Conservation (phyloP, 2,113 vertebrate genomes). For the Phocoena sinus region DNA sequence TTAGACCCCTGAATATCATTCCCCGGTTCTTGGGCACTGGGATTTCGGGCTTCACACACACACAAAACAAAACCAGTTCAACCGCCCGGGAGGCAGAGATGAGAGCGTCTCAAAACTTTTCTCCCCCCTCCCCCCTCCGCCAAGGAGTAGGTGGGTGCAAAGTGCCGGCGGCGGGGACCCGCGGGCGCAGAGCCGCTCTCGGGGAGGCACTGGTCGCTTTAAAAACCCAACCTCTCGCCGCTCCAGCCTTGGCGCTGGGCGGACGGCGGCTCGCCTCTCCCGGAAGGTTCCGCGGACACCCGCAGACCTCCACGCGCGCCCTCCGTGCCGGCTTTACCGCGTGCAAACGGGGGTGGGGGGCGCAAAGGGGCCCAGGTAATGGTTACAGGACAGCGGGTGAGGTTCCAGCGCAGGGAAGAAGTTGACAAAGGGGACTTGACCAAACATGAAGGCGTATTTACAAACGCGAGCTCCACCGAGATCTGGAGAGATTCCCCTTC, state of each 20-base stretch:
- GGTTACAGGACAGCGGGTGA: neutral
- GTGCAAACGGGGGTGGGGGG: neutral
- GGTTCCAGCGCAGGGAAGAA: slow-evolving; percentile 57
- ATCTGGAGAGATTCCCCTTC: neutral
- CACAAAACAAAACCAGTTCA: slow-evolving; percentile 37
- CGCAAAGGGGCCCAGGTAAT: neutral
- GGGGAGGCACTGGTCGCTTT: neutral
- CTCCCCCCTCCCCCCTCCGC: neutral
- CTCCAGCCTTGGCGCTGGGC: neutral
- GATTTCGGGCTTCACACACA: neutral
- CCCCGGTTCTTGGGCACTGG: neutral
- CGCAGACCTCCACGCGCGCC: slow-evolving; percentile 10
- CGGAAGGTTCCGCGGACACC: slow-evolving; percentile 46
- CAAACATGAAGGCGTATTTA: slow-evolving; percentile 28
- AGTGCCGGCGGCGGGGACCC: neutral
- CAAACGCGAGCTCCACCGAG: slow-evolving; percentile 27
- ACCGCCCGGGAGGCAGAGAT: slow-evolving; percentile 8
- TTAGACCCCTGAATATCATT: neutral
- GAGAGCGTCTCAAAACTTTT: slow-evolving; percentile 61
- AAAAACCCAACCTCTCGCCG: neutral
- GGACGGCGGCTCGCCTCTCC: neutral
- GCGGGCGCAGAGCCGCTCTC: neutral
- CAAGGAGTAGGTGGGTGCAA: neutral
- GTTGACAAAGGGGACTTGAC: slow-evolving; percentile 59
- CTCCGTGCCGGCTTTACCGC: neutral